Evolutionary conservation across 2,113 vertebrate species (phyloP), one percentile per base, ranked within the genome.

Genomic region (Ibidorhyncha struthersii): DNA sequence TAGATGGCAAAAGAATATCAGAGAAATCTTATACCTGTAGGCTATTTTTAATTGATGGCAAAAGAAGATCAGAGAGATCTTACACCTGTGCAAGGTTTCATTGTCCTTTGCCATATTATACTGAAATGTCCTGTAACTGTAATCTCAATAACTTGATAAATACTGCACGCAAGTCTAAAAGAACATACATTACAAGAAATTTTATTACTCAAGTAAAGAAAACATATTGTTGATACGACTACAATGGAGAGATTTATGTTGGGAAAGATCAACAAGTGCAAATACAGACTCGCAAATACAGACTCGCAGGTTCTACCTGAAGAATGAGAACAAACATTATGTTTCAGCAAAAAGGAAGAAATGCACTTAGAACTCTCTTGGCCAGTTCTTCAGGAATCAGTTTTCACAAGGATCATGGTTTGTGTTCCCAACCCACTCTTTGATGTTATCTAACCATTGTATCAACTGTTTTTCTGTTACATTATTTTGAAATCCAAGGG

Each of bases 201-300:
- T 90, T 92, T 86, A 69, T 76, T 76, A 66, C 76, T 81, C 77
- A 90, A 79, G 73, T 76, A 96, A 95, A 90, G 66, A 95, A 95
- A 91, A 85, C 74, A 93, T 84, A 67, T 77, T 94, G 90, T 93
- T 84, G 70, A 80, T 96, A 85, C 77, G 96, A 93, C 73, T 80
- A 90, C 88, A 80, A 80, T 89, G 63, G 94, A 83, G 72, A 82
- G 90, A 86, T 92, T 72, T 96, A 97, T 97, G 97, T 92, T 95
- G 95, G 96, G 96, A 98, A 97, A 97, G 91, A 97, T 97, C 93
- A 97, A 97, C 95, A 96, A 94, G 47, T 88, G 71, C 95, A 97
- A 96, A 97, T 90, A 92, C 81, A 93, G 95, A 91, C 94, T 62
- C 36, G 69, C 61, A 89, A 96, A 97, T 90, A 92, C 81, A 93